Base-by-base conservation (phyloP, 1,140 invertebrate genomes). In the Trichoplusia ni region DNA sequence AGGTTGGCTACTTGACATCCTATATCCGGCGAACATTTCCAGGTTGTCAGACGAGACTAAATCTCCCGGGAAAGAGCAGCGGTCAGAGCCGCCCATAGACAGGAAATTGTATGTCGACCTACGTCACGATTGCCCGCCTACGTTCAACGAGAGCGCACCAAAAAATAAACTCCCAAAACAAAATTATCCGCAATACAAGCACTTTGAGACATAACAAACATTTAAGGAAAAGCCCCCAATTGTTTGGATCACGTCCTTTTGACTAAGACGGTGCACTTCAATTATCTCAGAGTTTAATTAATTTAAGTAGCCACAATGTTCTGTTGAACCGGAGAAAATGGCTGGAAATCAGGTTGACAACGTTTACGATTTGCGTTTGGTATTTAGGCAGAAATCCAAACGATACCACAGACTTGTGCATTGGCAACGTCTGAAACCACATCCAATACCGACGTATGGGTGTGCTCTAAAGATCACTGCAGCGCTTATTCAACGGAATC, bases 71-170 rank as follows among this genome's bases (percentile, higher is more conserved):
- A 72, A 77, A 80, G 74, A 77, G 74, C 70, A 79, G 73, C 71
- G 82, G 79, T 75, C 79, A 79, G 59, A 56, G 56, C 60, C 63
- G 59, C 71, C 67, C 67, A 72, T 62, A 35, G 71, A 62, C 67
- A 80, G 82, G 84, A 85, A 87, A 87, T 87, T 82, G 72, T 84
- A 73, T 75, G 81, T 82, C 81, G 75, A 81, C 82, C 81, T 79
- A 76, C 73, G 71, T 80, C 77, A 83, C 67, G 70, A 72, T 73
- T 62, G 71, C 65, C 56, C 64, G 54, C 37, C 58, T 61, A 67
- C 53, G 44, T 63, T 29, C 21, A 67, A 64, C 51, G 37, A 38
- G 56, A 58, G 23, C 40, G 59, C 25, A 64, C 68, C 49, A 68
- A 51, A 70, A 72, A 69, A 67, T 65, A 53, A 70, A 73, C 40